These are phyloP conservation scores for Branchinecta sandiegonensis DNA, from an alignment of 2,888 invertebrate species.

Conservation along the genomic window DNA sequence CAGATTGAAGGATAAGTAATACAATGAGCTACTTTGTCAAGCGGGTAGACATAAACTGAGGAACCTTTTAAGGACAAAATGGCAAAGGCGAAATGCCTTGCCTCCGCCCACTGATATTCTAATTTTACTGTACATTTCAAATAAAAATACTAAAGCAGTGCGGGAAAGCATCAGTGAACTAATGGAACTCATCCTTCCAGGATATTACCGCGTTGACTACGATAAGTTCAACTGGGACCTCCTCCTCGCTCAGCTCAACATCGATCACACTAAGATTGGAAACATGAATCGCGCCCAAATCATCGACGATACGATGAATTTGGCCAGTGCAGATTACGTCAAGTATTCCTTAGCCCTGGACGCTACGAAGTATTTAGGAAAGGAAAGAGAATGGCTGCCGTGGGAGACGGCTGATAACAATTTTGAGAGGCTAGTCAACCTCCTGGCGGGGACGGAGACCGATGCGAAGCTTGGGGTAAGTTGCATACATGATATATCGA, in stretches of 20 bases:
- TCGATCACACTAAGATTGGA: conserved; percentile 33
- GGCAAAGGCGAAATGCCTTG: no score
- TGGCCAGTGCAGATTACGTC: conserved; percentile 31
- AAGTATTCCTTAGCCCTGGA: conserved; percentile 31
- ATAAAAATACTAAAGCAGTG: no score
- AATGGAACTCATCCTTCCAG: not conserved
- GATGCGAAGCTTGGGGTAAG: not conserved
- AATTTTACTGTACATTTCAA: no score
- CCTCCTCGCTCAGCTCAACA: conserved; percentile 26
- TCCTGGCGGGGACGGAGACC: not conserved
- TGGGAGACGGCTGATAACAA: conserved; percentile 34
- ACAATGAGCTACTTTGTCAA: no score
- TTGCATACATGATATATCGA: no score
- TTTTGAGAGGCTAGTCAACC: conserved; percentile 26
- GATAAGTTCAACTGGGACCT: conserved; percentile 28
- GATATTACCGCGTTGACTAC: conserved; percentile 32
- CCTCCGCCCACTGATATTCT: no score
- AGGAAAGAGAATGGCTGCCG: conserved; percentile 34
- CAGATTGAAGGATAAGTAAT: no score
- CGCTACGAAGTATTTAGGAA: conserved; percentile 33
- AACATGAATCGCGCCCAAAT: conserved; percentile 36
- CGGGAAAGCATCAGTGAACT: no score
- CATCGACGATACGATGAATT: conserved; percentile 37
- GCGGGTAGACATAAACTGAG: no score
- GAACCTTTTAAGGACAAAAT: no score